Evolutionary conservation across 2,113 vertebrate genomes (phyloP).

Genomic region (Tachycineta bicolor): DNA sequence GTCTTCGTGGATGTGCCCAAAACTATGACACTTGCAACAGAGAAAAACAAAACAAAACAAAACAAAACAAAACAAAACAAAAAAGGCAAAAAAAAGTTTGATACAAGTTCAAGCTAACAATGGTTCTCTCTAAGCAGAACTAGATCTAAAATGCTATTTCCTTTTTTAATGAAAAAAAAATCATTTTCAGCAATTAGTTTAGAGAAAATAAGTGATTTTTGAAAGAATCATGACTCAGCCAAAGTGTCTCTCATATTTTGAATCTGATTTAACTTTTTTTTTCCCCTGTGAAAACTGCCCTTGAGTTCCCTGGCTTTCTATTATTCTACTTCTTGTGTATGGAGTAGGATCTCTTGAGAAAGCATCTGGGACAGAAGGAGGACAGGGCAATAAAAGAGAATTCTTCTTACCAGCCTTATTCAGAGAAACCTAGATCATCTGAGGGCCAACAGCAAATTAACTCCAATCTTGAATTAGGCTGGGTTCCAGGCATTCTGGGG

Average conservation of each 20-base stretch:
- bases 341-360: background rate
- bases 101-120: background rate
- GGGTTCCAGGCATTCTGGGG: background rate
- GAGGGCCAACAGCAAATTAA: background rate
- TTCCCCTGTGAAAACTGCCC: background rate
- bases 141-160: background rate
- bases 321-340: background rate
- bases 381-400: background rate
- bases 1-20: background rate
- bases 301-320: background rate
- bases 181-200: background rate
- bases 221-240: background rate
- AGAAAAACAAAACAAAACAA: background rate
- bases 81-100: background rate
- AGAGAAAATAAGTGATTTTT: background rate
- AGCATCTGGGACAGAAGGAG: background rate
- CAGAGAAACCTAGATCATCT: background rate
- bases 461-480: background rate
- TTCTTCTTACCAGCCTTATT: background rate
- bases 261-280: background rate
- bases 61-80: no score
- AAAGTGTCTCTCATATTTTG: background rate
- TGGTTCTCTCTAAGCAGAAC: background rate
- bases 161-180: background rate
- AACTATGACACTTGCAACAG: background rate